phyloP scores from a whole-genome alignment of 1,140 invertebrate genomes.

The Hermatobates lingyangjiaoensis region DNA sequence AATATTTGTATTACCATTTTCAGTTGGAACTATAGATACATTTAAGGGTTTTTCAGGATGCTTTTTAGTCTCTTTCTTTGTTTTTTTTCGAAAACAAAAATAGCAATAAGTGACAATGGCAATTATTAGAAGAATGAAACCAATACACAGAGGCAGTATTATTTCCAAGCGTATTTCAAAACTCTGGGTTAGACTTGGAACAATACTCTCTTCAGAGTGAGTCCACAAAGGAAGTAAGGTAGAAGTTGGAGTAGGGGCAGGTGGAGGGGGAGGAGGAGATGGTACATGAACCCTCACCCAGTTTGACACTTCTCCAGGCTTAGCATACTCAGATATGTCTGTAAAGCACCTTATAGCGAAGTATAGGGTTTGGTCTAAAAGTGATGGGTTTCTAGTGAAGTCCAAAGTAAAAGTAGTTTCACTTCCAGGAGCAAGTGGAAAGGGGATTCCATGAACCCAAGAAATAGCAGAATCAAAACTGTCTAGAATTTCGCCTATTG shows the following conservation, averaged over 20 bases:
- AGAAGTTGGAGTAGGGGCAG: conserved; percentile 23
- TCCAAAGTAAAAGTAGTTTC: conserved; percentile 27
- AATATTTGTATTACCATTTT: conserved; percentile 14
- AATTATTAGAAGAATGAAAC: conserved; percentile 24
- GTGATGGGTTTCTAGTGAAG: conserved; percentile 24
- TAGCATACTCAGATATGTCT: conserved; percentile 19
- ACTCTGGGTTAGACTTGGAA: conserved; percentile 18
- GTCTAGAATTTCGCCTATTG: conserved; percentile 26
- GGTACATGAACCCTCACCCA: conserved; percentile 30
- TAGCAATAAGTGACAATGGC: conserved; percentile 27
- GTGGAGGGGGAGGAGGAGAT: conserved; percentile 26
- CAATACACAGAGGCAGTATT: conserved; percentile 24
- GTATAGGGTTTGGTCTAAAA: conserved; percentile 28
- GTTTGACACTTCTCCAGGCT: conserved; percentile 32
- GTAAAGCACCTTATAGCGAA: conserved; percentile 31
- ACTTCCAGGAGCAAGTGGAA: conserved; percentile 24
- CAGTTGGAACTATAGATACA: conserved; percentile 19
- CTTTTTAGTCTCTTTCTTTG: conserved; percentile 15
- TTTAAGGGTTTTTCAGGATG: conserved; percentile 19
- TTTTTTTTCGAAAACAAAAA: conserved; percentile 25
- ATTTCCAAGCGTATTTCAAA: conserved; percentile 22
- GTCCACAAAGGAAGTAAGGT: conserved; percentile 22
- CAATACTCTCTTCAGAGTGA: conserved; percentile 18
- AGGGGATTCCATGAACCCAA: conserved; percentile 23
- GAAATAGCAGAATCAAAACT: conserved; percentile 24